Evolutionary conservation across 2,888 invertebrate species (phyloP).

Genomic region (Mellilla xanthometata): DNA sequence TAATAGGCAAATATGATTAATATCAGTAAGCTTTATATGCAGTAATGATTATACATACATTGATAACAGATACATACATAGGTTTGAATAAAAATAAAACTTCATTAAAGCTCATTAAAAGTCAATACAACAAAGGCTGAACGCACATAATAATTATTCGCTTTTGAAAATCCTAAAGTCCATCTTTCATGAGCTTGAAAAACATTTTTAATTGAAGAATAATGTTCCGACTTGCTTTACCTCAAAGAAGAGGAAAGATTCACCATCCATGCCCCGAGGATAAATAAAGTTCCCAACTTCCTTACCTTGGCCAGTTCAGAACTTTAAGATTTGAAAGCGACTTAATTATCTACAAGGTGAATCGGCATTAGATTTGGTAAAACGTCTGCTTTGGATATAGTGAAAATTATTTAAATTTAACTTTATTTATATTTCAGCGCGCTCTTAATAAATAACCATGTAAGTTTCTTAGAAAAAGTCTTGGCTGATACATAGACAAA

Average conservation of each 20-base stretch:
- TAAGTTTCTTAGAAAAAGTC: no score
- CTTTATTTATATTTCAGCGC: slow-evolving; percentile 57
- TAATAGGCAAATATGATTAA: no score
- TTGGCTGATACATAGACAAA: no score
- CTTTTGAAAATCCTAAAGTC: slow-evolving; percentile 2
- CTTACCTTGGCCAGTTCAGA: slow-evolving; percentile 34
- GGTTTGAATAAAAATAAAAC: no score
- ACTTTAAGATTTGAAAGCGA: slow-evolving; percentile 44
- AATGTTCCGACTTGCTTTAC: slow-evolving; percentile 29
- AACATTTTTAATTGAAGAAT: slow-evolving; percentile 28
- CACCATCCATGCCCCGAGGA: slow-evolving; percentile 40
- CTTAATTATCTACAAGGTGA: slow-evolving; percentile 44
- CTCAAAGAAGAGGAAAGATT: slow-evolving; percentile 40
- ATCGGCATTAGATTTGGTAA: slow-evolving; percentile 34
- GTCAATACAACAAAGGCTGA: no score
- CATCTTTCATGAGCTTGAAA: slow-evolving; percentile 15
- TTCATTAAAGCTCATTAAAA: no score
- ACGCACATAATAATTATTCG: not conserved
- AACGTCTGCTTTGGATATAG: slow-evolving; percentile 45
- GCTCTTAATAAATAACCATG: slow-evolving; percentile 62
- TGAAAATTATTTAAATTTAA: slow-evolving; percentile 49
- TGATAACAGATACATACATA: no score
- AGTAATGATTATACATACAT: no score
- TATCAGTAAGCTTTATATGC: no score
- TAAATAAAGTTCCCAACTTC: slow-evolving; percentile 49